phyloP scores from a whole-genome alignment of 2,888 invertebrate species.

The Endotricha flammealis region DNA sequence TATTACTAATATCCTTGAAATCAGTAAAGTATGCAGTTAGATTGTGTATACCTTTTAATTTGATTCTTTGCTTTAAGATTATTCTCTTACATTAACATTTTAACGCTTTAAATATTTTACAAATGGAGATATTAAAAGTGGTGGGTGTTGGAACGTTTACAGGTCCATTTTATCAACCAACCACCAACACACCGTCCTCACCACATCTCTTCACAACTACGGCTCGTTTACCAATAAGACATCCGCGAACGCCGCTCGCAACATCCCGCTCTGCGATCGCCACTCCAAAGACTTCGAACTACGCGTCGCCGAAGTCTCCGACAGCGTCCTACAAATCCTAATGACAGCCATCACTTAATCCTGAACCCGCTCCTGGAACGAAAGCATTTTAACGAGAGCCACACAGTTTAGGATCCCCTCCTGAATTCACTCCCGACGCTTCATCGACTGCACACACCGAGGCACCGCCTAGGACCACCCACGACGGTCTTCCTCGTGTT shows the following conservation, averaged over 20 bases:
- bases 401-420: conserved; percentile 51
- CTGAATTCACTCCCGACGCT: conserved; percentile 53
- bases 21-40: not conserved
- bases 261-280: conserved; percentile 62
- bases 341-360: conserved; percentile 69
- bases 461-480: conserved; percentile 51
- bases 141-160: conserved; percentile 79
- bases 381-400: conserved; percentile 39
- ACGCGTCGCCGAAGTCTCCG: conserved; percentile 64
- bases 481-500: conserved; percentile 48
- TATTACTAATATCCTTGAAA: not conserved
- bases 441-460: conserved; percentile 65
- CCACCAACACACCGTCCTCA: conserved; percentile 77
- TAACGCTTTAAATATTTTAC: conserved; percentile 21
- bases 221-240: conserved; percentile 69
- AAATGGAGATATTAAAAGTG: conserved; percentile 68
- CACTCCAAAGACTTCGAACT: conserved; percentile 68
- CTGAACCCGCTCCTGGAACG: conserved; percentile 40
- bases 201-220: conserved; percentile 76
- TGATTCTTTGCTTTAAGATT: conserved; percentile 7
- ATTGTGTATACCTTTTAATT: not conserved
- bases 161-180: conserved; percentile 78
- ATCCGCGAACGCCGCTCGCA: conserved; percentile 66
- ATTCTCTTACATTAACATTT: conserved; percentile 9
- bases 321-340: conserved; percentile 58